Base-by-base conservation (phyloP, 2,797 vertebrate genomes). In the Prunella strophiata region DNA sequence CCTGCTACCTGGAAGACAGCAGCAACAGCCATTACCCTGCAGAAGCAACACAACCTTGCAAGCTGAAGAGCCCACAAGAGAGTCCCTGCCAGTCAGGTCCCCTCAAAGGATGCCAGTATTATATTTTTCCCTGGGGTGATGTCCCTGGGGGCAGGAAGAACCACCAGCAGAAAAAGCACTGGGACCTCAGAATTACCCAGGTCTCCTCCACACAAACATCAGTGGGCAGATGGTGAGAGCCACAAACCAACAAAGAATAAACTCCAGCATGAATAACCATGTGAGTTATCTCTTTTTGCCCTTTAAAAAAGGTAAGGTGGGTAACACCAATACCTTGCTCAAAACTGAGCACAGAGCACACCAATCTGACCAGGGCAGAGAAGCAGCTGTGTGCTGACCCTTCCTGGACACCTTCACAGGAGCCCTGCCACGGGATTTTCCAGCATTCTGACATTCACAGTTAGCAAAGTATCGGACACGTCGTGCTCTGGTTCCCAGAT, bases 81-180 rank as follows among this genome's bases (percentile, higher is more conserved):
- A 19, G 11, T 61, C 23, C 11, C 26, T 50, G 21, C 14, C 36
- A 71, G 52, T 16, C 71, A 54, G 47, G 23, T 50, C 27, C 30
- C 12, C 26, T n/a, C 0, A 0, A 45, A 76, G 32, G 36, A 54
- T 27, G 32, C 11, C 52, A 63, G 0, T 10, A 36, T 36, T 23
- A 4, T 26, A 5, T 21, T 34, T 61, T 17, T 52, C 9, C 34
- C 47, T n/a, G 12, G 38, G 40, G 7, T 4, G 50, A 50, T 38
- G 15, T 72, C 13, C 32, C 34, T 32, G 22, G 27, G 11, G 4
- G 7, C n/a, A 48, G 29, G 14, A 89, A 19, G 30, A 85, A 58
- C 26, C 51, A 62, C 11, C 36, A 40, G 50, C 47, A 87, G 36
- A 68, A 68, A 74, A 50, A 73, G 8, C 18, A 51, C 23, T 13